Conservation (phyloP, 2,797 vertebrate species). For the Sebastes minor region DNA sequence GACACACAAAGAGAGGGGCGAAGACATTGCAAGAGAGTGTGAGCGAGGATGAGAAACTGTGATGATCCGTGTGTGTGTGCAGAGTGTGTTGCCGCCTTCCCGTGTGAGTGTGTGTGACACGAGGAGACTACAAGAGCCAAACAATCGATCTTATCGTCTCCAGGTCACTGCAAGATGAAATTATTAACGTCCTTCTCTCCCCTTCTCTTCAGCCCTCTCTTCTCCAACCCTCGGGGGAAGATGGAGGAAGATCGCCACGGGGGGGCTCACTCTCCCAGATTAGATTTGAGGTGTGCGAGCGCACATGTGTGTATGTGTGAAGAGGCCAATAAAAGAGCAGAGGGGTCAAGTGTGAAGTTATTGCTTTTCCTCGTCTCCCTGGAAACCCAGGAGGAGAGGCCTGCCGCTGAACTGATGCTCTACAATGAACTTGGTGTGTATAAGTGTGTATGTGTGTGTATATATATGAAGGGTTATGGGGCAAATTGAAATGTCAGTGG, state of each 20-base stretch:
- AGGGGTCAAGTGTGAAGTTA: constrained; percentile 80
- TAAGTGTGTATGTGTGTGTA: constrained; percentile 9
- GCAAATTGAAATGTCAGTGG: constrained; percentile 75
- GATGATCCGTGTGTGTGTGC: constrained; percentile 27
- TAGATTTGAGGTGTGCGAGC: constrained; percentile 74
- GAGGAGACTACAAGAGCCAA: constrained; percentile 47
- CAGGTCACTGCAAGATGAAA: constrained; percentile 68
- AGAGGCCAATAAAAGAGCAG: constrained; percentile 72
- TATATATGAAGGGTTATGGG: constrained; percentile 52
- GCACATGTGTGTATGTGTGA: constrained; percentile 44
- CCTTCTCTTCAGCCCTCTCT: constrained; percentile 19
- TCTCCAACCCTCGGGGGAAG: constrained; percentile 52
- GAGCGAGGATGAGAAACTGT: background rate
- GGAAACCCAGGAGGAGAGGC: constrained; percentile 68
- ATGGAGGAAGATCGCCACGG: constrained; percentile 63
- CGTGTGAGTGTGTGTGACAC: constrained; percentile 10
- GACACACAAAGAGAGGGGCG: background rate
- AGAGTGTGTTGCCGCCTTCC: background rate
- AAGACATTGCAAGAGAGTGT: background rate
- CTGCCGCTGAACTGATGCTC: constrained; percentile 55
- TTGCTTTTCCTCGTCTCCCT: constrained; percentile 78
- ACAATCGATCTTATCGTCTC: constrained; percentile 67
- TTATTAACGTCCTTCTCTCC: constrained; percentile 69
- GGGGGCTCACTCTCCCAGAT: constrained; percentile 67
- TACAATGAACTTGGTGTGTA: constrained; percentile 47